Percentiles rank a stretch among this genome's conserved stretches.
Evolutionary conservation across 2,888 invertebrate species (phyloP).

Genomic region (Tuta absoluta): DNA sequence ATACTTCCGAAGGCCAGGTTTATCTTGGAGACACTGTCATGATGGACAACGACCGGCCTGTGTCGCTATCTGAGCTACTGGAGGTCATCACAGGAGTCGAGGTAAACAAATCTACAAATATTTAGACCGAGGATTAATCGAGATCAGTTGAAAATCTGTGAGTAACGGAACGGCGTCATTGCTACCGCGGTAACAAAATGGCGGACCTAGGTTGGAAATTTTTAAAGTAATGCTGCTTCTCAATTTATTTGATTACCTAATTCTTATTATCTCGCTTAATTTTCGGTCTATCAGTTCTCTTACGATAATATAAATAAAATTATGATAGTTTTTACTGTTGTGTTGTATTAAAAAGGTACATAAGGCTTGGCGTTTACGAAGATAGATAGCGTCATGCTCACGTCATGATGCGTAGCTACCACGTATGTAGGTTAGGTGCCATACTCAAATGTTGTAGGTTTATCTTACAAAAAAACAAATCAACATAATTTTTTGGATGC

Average conservation of each 20-base stretch:
- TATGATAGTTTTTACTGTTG: no score
- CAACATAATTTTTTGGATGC: no score
- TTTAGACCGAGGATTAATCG: constrained; percentile 38
- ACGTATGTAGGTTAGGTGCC: no score
- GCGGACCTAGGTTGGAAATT: constrained; percentile 41
- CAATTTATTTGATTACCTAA: neutral
- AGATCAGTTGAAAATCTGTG: constrained; percentile 54
- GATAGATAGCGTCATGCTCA: no score
- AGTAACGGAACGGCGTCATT: constrained; percentile 72
- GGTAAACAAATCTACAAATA: constrained; percentile 47
- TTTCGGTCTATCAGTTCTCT: neutral
- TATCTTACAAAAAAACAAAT: no score
- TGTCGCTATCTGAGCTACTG: constrained; percentile 67
- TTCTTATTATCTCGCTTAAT: neutral
- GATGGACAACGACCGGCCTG: constrained; percentile 69
- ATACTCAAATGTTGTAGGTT: no score
- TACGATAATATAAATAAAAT: no score
- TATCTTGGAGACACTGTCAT: constrained; percentile 72
- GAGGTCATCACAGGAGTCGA: constrained; percentile 70
- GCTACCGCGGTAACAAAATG: constrained; percentile 61
- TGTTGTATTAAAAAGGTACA: no score
- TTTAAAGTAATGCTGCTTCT: neutral
- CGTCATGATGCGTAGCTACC: no score
- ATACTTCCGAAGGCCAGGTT: constrained; percentile 72
- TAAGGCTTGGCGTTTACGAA: no score